These are phyloP conservation scores for Lithobates sylvaticus DNA, from an alignment of 2,797 vertebrate genomes.

Conservation along the genomic window DNA sequence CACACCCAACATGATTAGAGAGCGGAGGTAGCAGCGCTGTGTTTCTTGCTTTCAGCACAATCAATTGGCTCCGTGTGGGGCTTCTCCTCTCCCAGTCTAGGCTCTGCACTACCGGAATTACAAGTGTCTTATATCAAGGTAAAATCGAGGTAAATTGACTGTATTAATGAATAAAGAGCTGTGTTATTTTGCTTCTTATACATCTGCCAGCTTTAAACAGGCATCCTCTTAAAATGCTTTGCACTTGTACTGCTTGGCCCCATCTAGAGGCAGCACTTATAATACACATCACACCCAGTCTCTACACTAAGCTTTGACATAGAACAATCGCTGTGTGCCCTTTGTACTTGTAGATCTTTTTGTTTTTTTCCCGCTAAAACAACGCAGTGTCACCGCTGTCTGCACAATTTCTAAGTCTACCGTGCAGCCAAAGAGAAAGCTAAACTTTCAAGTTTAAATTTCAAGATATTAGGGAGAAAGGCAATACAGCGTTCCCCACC, in stretches of 20 bases:
- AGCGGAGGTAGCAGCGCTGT: too few relatives aligned
- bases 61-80: too few relatives aligned
- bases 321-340: not conserved
- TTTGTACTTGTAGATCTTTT: conserved; percentile 6
- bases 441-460: conserved; percentile 52
- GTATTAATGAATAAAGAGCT: too few relatives aligned
- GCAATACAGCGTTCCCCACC: conserved; percentile 39
- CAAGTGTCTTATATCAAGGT: too few relatives aligned
- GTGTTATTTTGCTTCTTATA: too few relatives aligned
- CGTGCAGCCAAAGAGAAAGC: conserved; percentile 6
- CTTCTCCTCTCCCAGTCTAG: too few relatives aligned
- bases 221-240: not conserved
- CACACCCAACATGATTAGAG: too few relatives aligned
- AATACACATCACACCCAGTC: not conserved
- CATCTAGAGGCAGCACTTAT: not conserved
- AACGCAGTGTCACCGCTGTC: conserved; percentile 1
- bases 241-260: not conserved
- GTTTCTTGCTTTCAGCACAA: too few relatives aligned
- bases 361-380: not conserved
- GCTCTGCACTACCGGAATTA: too few relatives aligned
- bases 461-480: conserved; percentile 34
- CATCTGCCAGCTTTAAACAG: too few relatives aligned
- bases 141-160: too few relatives aligned
- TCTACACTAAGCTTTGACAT: not conserved
- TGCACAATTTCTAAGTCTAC: conserved; percentile 17